Evolutionary conservation across 2,797 vertebrate species (phyloP).

Genomic region (Hoplostethus atlanticus): DNA sequence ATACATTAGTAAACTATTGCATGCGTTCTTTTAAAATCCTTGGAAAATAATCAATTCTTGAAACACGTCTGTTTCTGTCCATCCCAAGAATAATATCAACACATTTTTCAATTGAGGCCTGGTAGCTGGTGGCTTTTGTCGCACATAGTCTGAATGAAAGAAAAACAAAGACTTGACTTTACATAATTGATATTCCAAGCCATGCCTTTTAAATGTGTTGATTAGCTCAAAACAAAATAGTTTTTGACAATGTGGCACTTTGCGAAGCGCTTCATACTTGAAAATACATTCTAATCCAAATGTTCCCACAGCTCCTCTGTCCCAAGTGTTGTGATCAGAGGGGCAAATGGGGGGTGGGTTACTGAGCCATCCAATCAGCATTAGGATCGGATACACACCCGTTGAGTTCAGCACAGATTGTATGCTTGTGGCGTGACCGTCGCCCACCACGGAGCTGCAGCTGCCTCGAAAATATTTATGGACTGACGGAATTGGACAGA

Average conservation of each 20-base stretch:
- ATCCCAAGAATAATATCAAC: neutral
- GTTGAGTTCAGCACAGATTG: constrained; percentile 29
- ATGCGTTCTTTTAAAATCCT: neutral
- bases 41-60: neutral
- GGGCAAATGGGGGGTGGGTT: constrained; percentile 61
- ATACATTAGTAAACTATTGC: neutral
- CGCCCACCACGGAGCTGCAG: constrained; percentile 24
- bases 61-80: neutral
- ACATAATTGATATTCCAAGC: neutral
- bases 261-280: neutral
- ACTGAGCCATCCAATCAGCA: constrained; percentile 73
- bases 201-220: neutral
- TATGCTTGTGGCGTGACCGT: constrained; percentile 3
- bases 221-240: neutral
- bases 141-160: constrained; percentile 7
- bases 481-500: constrained; percentile 3
- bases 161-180: neutral
- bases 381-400: constrained; percentile 70
- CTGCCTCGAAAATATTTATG: constrained; percentile 41
- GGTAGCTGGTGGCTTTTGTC: neutral
- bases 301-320: neutral
- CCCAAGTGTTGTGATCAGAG: constrained; percentile 58
- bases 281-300: constrained; percentile 1
- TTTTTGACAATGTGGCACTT: neutral
- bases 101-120: neutral